Evolutionary conservation across 2,113 vertebrate genomes (phyloP).

Genomic region (Heliornis fulica): DNA sequence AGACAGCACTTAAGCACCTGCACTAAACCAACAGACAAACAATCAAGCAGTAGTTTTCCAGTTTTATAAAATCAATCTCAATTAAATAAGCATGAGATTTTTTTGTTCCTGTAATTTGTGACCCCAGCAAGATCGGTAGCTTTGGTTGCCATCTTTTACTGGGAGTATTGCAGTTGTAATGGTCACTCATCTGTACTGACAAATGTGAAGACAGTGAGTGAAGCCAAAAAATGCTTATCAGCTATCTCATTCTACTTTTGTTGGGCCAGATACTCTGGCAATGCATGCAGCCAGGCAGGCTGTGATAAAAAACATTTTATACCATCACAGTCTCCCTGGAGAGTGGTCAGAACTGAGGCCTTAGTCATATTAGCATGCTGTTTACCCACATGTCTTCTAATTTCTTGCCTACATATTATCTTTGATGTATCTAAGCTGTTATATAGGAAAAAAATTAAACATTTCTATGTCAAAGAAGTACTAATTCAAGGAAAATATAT

Average conservation of each 20-base stretch:
- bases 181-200: background rate
- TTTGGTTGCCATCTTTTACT: background rate
- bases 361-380: background rate
- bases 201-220: background rate
- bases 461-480: background rate
- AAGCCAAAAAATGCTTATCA: background rate
- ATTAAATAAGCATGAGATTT: background rate
- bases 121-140: background rate
- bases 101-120: background rate
- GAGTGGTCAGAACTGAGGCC: background rate
- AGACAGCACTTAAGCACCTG: background rate
- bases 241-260: background rate
- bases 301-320: background rate
- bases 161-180: background rate
- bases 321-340: background rate
- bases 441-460: background rate
- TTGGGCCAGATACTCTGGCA: background rate
- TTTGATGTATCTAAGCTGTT: background rate
- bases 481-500: background rate
- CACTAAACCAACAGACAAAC: background rate
- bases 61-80: background rate
- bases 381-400: background rate
- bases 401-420: background rate
- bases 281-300: background rate
- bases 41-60: background rate